Base-by-base conservation (phyloP, 1,140 invertebrate genomes). In the Drosophila ogumai region DNA sequence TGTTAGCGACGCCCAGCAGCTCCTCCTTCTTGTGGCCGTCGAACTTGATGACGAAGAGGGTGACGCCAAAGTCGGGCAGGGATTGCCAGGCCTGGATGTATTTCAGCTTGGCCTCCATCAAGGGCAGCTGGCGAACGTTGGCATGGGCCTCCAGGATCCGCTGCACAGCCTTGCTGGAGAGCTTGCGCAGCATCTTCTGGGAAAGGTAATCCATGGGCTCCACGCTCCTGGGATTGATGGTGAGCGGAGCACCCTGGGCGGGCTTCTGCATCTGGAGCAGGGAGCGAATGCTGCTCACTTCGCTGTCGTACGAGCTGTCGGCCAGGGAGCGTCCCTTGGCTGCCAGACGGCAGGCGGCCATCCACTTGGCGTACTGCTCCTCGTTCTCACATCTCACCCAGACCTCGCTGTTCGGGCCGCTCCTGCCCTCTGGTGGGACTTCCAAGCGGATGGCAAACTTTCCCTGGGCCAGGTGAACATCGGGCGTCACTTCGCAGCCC, bases 61-160 rank as follows among this genome's bases (percentile, higher is more conserved):
- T 97, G 47, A 99, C 96, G 1, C 99, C 99, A 93, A 97, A 99
- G 87, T 99, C 98, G 0, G 99, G 98, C 22, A 99, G 93, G 7
- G 97, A 97, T 93, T 99, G 98, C 99, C 99, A 99, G 0, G 98
- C 98, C 91, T 98, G 97, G 73, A 99, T 99, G 93, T 98, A 99
- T 91, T 98, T 98, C 92, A 99, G 93, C 93, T 99, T 99, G 0
- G 99, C 97, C 76, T 99, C 98, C 31, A 98, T 94, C 13, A 98
- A 92, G 1, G 96, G 94, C 38, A 99, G 93, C 80, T 99, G 97
- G 91, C 98, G 98, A 0, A 99, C 98, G 93, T 99, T 99, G 5
- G 97, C 95, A 93, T 99, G 99, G 6, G 98, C 98, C 93, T 99
- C 99, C 44, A 99, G 94, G 66, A 99, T 99, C 65, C 98, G 95